Base-by-base conservation (phyloP, 2,797 vertebrate species). In the Enteromius anoplus region DNA sequence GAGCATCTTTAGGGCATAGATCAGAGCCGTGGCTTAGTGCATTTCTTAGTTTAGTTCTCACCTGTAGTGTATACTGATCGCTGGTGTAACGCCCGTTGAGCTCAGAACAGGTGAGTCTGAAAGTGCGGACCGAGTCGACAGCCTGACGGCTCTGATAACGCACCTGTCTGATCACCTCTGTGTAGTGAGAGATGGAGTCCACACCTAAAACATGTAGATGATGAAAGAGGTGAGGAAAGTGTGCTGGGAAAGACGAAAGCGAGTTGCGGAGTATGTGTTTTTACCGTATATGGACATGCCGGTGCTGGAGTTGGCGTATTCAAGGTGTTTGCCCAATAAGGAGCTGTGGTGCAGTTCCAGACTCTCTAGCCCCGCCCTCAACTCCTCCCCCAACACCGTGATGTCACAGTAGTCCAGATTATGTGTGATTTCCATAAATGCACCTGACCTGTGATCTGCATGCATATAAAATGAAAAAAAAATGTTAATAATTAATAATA, bases 341-440 rank as follows among this genome's bases (percentile, higher is more conserved):
- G 90, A 87, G 0, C 87, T 91, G 45, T 76, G 93, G 80, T 95
- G 95, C 51, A 99, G 92, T 82, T 97, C 96, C 77, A 99, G 93
- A 89, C 96, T 97, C 82, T 99, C 98, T 77, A 94, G 92, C 26
- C 94, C 93, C 1, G 95, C 93, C 82, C 93, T 93, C 71, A 99
- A 89, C 90, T 98, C 97, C 85, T 96, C 92, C 1, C 96, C 98
- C 87, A 96, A 90, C 9, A 99, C 96, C 92, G 98, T 90, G 89
- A 99, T 89, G 77, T 99, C 98, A 92, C 98, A 99, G 92, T 98
- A 98, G 91, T 99, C 98, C 92, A 99, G 91, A 89, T 96, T 97
- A 91, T 99, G 97, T 70, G 97, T 94, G 88, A 96, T 96, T 93
- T 98, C 96, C 87, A 98, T 96, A 85, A 96, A 87, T 51, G 95